Conservation (phyloP, 2,888 invertebrate genomes). For the Hyles lineata region DNA sequence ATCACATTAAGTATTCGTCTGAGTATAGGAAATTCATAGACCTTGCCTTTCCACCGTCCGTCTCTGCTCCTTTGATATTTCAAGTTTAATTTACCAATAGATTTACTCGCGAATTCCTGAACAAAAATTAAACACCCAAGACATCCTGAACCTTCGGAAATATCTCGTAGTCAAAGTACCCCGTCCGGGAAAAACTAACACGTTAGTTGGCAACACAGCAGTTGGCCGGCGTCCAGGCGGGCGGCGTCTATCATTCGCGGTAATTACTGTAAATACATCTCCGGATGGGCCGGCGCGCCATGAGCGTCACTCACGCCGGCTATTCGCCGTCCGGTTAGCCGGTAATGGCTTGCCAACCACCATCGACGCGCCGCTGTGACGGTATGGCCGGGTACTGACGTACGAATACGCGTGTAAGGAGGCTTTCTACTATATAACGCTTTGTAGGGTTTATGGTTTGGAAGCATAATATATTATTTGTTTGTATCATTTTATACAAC, state of each 20-base stretch:
- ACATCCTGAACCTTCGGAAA: too few species aligned
- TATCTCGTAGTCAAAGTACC: too few species aligned
- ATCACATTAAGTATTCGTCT: too few species aligned
- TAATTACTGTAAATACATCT: constrained; percentile 21
- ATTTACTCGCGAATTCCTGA: not conserved
- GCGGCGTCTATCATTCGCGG: constrained; percentile 20
- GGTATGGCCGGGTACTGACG: not conserved
- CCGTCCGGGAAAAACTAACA: not conserved
- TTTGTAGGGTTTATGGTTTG: too few species aligned
- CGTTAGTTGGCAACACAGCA: constrained; percentile 25
- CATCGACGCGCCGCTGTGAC: not conserved
- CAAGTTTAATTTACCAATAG: too few species aligned
- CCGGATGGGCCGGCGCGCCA: not conserved
- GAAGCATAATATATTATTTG: too few species aligned
- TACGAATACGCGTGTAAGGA: not conserved
- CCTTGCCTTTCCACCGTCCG: too few species aligned
- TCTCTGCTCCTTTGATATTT: too few species aligned
- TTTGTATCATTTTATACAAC: too few species aligned
- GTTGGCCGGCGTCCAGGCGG: constrained; percentile 20
- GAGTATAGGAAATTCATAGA: too few species aligned
- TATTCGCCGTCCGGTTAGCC: not conserved
- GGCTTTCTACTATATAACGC: too few species aligned
- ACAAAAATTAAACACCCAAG: not conserved
- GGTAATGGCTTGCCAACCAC: constrained; percentile 1
- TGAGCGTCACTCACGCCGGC: not conserved